These are phyloP conservation scores for Graptemys geographica DNA, from an alignment of 2,797 vertebrate genomes.

Conservation along the genomic window DNA sequence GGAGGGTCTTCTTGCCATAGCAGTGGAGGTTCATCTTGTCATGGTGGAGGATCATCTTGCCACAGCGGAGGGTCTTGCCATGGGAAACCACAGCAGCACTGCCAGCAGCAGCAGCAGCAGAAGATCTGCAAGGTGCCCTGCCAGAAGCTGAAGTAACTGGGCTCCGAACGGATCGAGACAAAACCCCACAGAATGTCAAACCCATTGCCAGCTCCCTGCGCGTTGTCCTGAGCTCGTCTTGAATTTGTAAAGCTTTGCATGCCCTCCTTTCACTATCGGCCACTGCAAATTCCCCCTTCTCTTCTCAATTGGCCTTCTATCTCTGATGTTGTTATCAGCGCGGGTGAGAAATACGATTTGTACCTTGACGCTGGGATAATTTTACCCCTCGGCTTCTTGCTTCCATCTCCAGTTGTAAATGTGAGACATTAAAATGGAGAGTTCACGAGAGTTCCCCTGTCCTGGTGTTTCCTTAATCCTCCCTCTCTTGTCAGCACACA, in stretches of 20 bases:
- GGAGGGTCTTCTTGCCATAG: too few relatives aligned
- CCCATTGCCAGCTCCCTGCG: too few relatives aligned
- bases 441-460: background rate
- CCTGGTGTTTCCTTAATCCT: fast-evolving
- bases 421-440: fast-evolving
- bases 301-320: background rate
- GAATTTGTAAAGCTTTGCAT: background rate
- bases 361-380: fast-evolving
- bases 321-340: background rate
- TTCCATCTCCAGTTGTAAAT: fast-evolving
- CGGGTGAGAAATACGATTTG: background rate
- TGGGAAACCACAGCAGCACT: too few relatives aligned
- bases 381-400: background rate
- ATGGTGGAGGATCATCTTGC: too few relatives aligned
- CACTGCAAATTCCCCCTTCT: background rate
- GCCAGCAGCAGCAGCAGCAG: too few relatives aligned
- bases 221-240: background rate
- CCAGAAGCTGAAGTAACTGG: too few relatives aligned
- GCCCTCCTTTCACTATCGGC: fast-evolving
- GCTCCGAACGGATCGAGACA: too few relatives aligned
- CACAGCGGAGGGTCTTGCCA: too few relatives aligned
- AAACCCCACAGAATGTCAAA: too few relatives aligned
- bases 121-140: too few relatives aligned
- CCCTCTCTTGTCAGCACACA: fast-evolving
- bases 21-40: too few relatives aligned